Conservation (phyloP, 2,888 invertebrate species). For the Stenichneumon culpator region DNA sequence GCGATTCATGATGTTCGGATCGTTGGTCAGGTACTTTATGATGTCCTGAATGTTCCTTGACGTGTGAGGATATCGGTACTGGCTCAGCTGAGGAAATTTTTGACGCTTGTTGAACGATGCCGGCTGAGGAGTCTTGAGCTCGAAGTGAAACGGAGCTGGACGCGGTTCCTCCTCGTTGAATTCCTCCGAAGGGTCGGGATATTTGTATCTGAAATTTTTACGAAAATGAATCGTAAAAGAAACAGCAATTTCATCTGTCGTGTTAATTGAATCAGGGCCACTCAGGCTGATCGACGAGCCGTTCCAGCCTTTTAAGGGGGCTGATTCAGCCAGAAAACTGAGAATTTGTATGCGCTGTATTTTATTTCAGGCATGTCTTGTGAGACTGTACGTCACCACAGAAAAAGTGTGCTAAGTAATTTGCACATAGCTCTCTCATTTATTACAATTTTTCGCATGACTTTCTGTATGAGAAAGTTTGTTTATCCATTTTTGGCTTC, state of each 20-base stretch:
- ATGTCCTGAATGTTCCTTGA: slow-evolving; percentile 84
- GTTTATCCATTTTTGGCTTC: too few relatives aligned
- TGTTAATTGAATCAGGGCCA: not conserved
- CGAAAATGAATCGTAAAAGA: not conserved
- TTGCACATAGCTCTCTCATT: too few relatives aligned
- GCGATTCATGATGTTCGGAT: slow-evolving; percentile 75
- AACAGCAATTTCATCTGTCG: not conserved
- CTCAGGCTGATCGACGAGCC: not conserved
- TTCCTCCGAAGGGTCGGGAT: slow-evolving; percentile 74
- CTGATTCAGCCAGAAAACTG: too few relatives aligned
- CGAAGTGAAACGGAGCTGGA: slow-evolving; percentile 86
- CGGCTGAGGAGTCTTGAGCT: slow-evolving; percentile 81
- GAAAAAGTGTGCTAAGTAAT: too few relatives aligned
- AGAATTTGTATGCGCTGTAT: too few relatives aligned
- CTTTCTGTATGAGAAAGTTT: too few relatives aligned
- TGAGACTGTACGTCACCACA: too few relatives aligned
- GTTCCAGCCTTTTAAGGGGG: too few relatives aligned
- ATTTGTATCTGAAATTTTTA: slow-evolving; percentile 72
- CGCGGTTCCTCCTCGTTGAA: slow-evolving; percentile 83
- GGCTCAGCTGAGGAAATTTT: slow-evolving; percentile 82
- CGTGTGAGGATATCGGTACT: slow-evolving; percentile 81
- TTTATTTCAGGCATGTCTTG: too few relatives aligned
- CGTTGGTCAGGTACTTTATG: slow-evolving; percentile 81
- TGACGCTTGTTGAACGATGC: slow-evolving; percentile 78
- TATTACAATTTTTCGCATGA: too few relatives aligned